phyloP scores from a whole-genome alignment of 92 coral and sea anemone species.

The Parazoanthus atlanticus region DNA sequence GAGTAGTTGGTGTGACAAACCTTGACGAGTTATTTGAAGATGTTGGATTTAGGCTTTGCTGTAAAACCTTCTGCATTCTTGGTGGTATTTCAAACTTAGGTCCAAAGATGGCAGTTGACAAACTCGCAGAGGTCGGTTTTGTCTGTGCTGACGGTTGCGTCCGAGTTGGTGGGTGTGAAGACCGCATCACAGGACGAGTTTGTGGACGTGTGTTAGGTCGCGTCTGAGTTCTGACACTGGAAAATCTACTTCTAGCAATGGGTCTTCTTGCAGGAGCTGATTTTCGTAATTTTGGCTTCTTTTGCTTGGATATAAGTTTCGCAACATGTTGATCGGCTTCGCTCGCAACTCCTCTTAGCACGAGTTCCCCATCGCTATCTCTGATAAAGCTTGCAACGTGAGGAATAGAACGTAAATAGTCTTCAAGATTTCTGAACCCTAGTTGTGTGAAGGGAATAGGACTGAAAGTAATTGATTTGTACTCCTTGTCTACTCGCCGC shows the following conservation, averaged over 20 bases:
- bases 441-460: constrained; percentile 76
- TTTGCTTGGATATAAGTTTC: constrained; percentile 89
- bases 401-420: constrained; percentile 79
- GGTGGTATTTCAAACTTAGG: constrained; percentile 41
- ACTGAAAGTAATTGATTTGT: constrained; percentile 63
- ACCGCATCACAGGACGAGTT: constrained; percentile 25
- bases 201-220: constrained; percentile 39
- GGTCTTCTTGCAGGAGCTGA: constrained; percentile 71
- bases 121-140: constrained; percentile 6
- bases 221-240: constrained; percentile 22
- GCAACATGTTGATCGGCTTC: constrained; percentile 93
- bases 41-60: constrained; percentile 2
- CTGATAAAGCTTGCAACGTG: constrained; percentile 72
- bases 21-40: constrained; percentile 9
- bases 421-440: constrained; percentile 76
- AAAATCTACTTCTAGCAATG: constrained; percentile 21
- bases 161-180: constrained; percentile 16
- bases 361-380: constrained; percentile 76
- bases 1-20: constrained; percentile 27
- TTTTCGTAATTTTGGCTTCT: constrained; percentile 79
- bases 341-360: constrained; percentile 81
- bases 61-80: constrained; percentile 23
- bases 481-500: constrained; percentile 75
- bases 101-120: constrained; percentile 27
- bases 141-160: constrained; percentile 12